These are phyloP conservation scores for Odocoileus hemionus DNA, from an alignment of 2,113 vertebrate species.

Conservation along the genomic window DNA sequence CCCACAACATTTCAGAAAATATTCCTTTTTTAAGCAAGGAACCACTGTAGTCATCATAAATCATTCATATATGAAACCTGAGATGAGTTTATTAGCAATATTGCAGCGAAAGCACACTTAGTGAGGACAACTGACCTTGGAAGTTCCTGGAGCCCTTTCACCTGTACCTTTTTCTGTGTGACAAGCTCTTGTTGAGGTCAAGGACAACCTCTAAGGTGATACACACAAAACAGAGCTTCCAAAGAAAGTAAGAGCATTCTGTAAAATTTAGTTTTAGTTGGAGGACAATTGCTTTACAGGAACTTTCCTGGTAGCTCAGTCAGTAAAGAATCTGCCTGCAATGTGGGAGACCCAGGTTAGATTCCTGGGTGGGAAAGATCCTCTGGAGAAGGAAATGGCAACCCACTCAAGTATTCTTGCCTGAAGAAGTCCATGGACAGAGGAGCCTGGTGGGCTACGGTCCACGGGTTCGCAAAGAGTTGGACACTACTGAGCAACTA, in stretches of 20 bases:
- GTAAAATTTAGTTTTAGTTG: not conserved
- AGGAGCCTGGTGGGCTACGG: not conserved
- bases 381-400: not conserved
- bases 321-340: not conserved
- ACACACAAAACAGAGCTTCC: not conserved
- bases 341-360: not conserved
- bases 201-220: not conserved
- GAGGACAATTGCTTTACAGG: not conserved
- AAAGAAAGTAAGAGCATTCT: not conserved
- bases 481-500: rapidly evolving
- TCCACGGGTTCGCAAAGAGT: not conserved
- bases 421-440: not conserved
- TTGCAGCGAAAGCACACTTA: not conserved
- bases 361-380: not conserved
- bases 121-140: not conserved
- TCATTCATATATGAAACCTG: not conserved
- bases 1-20: not conserved
- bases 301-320: not conserved
- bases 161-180: not conserved
- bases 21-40: not conserved
- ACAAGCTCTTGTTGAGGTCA: no score
- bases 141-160: not conserved
- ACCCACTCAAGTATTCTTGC: not conserved
- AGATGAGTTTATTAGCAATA: not conserved
- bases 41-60: not conserved